phyloP scores from a whole-genome alignment of 2,797 vertebrate species.

The Cuculus canorus region DNA sequence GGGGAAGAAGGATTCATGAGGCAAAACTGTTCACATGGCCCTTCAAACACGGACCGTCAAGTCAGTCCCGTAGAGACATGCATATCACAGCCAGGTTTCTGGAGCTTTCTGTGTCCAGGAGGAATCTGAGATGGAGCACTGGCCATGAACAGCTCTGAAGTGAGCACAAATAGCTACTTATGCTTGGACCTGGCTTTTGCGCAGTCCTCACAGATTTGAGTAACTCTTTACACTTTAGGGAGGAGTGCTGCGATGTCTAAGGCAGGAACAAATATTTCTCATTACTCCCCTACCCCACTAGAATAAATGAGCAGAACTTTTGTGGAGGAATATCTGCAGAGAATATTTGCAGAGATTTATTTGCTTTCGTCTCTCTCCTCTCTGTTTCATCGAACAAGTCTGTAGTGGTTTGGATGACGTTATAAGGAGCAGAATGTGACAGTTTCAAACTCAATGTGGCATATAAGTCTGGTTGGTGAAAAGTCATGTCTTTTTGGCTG shows the following conservation, averaged over 20 bases:
- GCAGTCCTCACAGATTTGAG: not conserved
- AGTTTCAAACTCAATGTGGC: not conserved
- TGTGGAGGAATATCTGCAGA: not conserved
- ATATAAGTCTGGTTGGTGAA: not conserved
- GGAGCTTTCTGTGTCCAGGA: not conserved
- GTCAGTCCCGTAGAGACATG: not conserved
- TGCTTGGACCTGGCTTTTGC: not conserved
- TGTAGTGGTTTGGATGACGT: not conserved
- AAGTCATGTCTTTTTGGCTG: not conserved
- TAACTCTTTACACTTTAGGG: not conserved
- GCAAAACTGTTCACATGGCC: not conserved
- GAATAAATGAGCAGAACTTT: not conserved
- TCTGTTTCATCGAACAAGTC: not conserved
- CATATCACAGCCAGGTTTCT: not conserved
- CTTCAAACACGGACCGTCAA: not conserved
- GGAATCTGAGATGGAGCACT: not conserved
- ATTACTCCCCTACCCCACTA: too few relatives aligned
- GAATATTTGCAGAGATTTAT: not conserved
- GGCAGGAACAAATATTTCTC: not conserved
- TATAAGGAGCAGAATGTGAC: not conserved
- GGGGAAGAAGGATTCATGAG: not conserved
- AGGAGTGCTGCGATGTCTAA: not conserved
- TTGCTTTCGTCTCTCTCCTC: not conserved
- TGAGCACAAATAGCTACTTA: not conserved
- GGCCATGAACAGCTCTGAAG: not conserved